Percentiles rank a stretch among this genome's conserved stretches.
Conservation (phyloP, 2,888 invertebrate genomes). For the Apoda limacodes region DNA sequence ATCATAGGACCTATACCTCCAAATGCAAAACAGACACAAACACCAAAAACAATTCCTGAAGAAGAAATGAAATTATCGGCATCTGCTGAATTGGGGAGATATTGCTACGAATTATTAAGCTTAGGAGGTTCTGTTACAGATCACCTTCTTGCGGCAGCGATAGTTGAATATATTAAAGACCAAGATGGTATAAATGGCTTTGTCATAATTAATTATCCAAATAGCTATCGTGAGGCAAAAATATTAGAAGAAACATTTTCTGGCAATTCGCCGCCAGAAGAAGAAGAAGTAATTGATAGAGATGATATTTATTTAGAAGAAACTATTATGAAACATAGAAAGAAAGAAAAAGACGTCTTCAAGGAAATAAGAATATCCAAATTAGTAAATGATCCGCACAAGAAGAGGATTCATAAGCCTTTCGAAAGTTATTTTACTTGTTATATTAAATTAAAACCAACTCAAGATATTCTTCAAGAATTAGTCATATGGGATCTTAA, state of each 20-base stretch:
- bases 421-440: constrained; percentile 70
- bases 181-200: constrained; percentile 64
- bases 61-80: constrained; percentile 63
- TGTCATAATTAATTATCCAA: constrained; percentile 75
- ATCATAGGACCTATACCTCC: constrained; percentile 33
- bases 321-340: constrained; percentile 42
- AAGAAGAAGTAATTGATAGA: constrained; percentile 36
- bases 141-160: constrained; percentile 64
- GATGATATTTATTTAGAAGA: constrained; percentile 56
- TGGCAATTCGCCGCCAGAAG: constrained; percentile 57
- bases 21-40: constrained; percentile 69
- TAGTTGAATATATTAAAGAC: constrained; percentile 71
- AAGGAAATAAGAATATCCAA: constrained; percentile 52
- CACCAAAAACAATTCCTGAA: constrained; percentile 69
- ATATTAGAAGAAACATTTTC: constrained; percentile 71
- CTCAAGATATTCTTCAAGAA: constrained; percentile 50
- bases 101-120: constrained; percentile 63
- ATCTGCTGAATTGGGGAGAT: constrained; percentile 66
- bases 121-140: constrained; percentile 67
- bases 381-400: constrained; percentile 64
- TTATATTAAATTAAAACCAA: constrained; percentile 61
- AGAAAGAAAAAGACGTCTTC: constrained; percentile 42
- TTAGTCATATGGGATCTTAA: constrained; percentile 48
- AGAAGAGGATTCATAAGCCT: constrained; percentile 31
- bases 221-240: constrained; percentile 66